Evolutionary conservation across 2,113 vertebrate genomes (phyloP), one percentile per base, ranked within the genome.

Genomic region (Fulica atra): DNA sequence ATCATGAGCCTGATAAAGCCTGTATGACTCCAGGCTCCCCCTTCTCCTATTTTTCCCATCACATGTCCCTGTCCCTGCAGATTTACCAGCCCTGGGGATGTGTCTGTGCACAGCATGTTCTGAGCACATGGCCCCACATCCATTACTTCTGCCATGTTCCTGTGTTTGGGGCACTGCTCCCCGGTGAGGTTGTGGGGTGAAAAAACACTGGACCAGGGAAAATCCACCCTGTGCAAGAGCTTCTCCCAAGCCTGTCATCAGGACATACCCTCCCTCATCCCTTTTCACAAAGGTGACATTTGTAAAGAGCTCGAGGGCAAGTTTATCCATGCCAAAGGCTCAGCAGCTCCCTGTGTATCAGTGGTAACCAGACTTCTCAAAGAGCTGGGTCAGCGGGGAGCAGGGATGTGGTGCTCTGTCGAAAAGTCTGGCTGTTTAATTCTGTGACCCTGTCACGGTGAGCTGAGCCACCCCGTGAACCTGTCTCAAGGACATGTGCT

Each of bases 111-210:
- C 31, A 33, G 38, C 23, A 57, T 71, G 56, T 69, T 40, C 36
- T 38, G 4, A 1, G 35, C 81, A 38, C 72, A 42, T 36, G 8
- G 60, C 42, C 29, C 3, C 66, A 57, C 64, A 57, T 21, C 24
- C 73, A 64, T 48, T 33, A 8, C 6, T 26, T 61, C 48, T 81
- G 69, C 21, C 28, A 33, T 68, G 46, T n/a, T 70, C 40, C 78
- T 53, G 19, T n/a, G n/a, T 50, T 42, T 0, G 0, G 42, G 38
- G 13, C 0, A 0, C 54, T 86, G 31, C 44, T 77, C 29, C 10
- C 28, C 2, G 2, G 48, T 31, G 25, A 13, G 0, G 36, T 25
- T 38, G 24, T 16, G 36, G 50, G 28, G 33, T 80, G 50, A 33
- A 88, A 73, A 88, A 61, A 0, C 20, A 44, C 31, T 8, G 2